phyloP scores from a whole-genome alignment of 1,140 invertebrate species.

The Ceratitis capitata region DNA sequence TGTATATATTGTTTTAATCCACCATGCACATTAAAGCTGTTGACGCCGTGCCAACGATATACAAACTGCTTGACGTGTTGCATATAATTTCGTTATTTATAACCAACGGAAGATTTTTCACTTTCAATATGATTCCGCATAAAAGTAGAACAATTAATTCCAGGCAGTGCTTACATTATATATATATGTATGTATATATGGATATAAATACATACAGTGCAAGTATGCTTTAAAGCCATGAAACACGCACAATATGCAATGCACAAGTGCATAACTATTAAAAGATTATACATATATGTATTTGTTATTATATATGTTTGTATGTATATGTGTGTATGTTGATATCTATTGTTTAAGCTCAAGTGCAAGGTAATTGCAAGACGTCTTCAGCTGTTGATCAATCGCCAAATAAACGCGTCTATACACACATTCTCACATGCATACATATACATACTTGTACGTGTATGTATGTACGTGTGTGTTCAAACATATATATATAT shows the following conservation, averaged over 20 bases:
- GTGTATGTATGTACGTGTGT: neutral
- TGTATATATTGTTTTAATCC: neutral
- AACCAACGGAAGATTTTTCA: conserved; percentile 5
- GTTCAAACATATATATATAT: neutral
- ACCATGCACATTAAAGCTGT: neutral
- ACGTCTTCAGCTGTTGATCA: neutral
- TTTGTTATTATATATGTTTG: neutral
- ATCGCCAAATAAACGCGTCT: neutral
- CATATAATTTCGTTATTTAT: conserved; percentile 31
- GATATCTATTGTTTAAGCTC: neutral
- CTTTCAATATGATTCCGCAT: neutral
- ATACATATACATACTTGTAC: neutral
- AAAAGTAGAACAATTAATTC: conserved; percentile 44
- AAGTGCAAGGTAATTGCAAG: conserved; percentile 12
- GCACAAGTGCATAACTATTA: neutral
- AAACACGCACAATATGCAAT: neutral
- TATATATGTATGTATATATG: neutral
- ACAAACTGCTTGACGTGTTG: conserved; percentile 33
- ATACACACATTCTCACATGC: neutral
- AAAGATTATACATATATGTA: neutral
- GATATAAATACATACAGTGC: neutral
- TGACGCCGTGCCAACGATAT: neutral
- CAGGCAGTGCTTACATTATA: neutral
- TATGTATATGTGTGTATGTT: conserved; percentile 1
- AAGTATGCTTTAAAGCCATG: too few species aligned